phyloP scores from a whole-genome alignment of 2,113 vertebrate species.

The Antigone vipio region DNA sequence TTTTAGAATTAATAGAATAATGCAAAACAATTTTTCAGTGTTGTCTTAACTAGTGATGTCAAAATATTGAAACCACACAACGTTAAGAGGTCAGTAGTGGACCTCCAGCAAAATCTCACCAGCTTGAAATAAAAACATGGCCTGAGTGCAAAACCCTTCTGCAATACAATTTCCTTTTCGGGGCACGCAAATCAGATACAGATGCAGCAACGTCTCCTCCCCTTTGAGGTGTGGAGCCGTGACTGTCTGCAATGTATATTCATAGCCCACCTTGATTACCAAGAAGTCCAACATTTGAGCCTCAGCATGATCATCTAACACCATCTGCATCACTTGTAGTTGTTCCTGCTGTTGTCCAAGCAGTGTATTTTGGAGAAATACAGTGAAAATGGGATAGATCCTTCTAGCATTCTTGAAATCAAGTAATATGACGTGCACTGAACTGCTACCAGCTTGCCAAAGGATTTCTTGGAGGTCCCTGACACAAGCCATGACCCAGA shows the following conservation, averaged over 20 bases:
- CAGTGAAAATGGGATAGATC: neutral
- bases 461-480: neutral
- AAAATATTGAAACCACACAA: neutral
- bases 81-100: neutral
- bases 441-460: neutral
- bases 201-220: neutral
- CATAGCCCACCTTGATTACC: neutral
- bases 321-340: neutral
- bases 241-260: neutral
- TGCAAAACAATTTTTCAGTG: neutral
- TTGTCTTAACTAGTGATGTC: neutral
- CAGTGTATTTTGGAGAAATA: neutral
- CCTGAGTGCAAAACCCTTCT: neutral
- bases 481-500: neutral
- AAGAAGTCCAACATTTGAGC: neutral
- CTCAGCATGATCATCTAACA: neutral
- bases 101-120: neutral
- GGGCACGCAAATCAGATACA: neutral
- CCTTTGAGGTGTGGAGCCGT: neutral
- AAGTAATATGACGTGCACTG: neutral
- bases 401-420: neutral
- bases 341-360: neutral
- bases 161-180: neutral
- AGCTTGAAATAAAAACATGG: constrained; percentile 4
- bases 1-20: neutral